Conservation (phyloP, 2,888 invertebrate species). For the Hylaea fasciaria region DNA sequence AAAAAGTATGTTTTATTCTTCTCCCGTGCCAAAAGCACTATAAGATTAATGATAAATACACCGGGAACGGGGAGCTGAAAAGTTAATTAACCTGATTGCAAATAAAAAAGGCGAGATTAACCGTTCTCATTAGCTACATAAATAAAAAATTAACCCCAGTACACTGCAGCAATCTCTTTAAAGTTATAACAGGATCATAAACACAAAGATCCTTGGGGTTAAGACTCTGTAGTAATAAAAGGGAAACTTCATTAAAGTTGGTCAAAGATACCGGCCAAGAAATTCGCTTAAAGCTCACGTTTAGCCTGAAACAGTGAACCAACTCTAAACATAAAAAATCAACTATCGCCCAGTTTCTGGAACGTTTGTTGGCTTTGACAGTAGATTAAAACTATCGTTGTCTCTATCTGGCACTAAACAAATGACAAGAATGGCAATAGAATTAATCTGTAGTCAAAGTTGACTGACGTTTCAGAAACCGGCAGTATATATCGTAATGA, state of each 20-base stretch:
- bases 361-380: too few relatives aligned
- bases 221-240: slow-evolving; percentile 72
- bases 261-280: slow-evolving; percentile 69
- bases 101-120: slow-evolving; percentile 39
- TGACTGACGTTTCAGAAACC: too few relatives aligned
- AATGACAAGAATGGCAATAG: too few relatives aligned
- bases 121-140: slow-evolving; percentile 48
- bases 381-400: too few relatives aligned
- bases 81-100: slow-evolving; percentile 37
- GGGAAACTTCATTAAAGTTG: slow-evolving; percentile 79
- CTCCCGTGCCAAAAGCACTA: slow-evolving; percentile 14
- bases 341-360: too few relatives aligned
- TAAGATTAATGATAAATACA: slow-evolving; percentile 41
- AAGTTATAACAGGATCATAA: slow-evolving; percentile 79
- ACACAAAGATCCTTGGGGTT: slow-evolving; percentile 73
- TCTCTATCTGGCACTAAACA: too few relatives aligned
- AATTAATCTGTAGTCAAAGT: too few relatives aligned
- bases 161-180: slow-evolving; percentile 67
- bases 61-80: slow-evolving; percentile 26
- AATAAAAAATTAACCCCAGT: slow-evolving; percentile 55
- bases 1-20: slow-evolving; percentile 1
- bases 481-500: too few relatives aligned
- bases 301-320: neutral
- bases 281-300: slow-evolving; percentile 55
- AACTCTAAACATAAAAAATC: neutral